Evolutionary conservation across 37 sponge, comb jelly and placozoan genomes (phyloP), one percentile per base, ranked within the genome.

Genomic region (Trichoplax adhaerens): DNA sequence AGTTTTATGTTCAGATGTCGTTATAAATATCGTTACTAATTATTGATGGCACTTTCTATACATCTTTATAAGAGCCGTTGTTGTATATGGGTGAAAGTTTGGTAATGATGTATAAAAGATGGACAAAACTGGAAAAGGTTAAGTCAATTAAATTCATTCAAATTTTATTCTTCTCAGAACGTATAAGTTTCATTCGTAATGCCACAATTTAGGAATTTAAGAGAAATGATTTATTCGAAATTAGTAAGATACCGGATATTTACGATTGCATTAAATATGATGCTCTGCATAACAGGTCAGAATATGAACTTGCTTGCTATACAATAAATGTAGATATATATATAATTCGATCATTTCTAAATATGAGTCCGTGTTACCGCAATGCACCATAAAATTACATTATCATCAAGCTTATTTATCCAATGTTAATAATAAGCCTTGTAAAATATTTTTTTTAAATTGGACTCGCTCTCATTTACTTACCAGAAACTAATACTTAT

Each of bases 241-340:
- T 89, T 74, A 94, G 87, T 79, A 94, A 94, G 73, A 86, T 94
- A 10, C 95, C 95, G 53, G 95, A 94, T 66, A 83, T 94, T 6
- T 94, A 86, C 63, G 95, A 94, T 76, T 90, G 90, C 60, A 80
- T 88, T 69, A 94, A 94, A 70, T 89, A 86, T 60, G 95, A 94
- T 69, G 74, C 89, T 6, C 82, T 83, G 64, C 95, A 94, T 78
- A 94, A 94, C 83, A 81, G 77, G 82, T 83, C 74, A 77, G 74
- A 48, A 48, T 51, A 29, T 29, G 29, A 29, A 29, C 29, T 29
- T 29, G 29, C 29, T 29, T 29, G 29, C 29, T 29, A 29, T 29
- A 29, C 29, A 29, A 29, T 29, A 29, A 29, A 29, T 29, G 29
- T 29, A 29, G 29, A 29, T 29, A 29, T 29, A 29, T 29, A 29